A percentile compares a stretch with the other conserved stretches of the same genome.
Evolutionary conservation across 2,797 vertebrate genomes (phyloP).

Genomic region (Ptychadena robeensis): DNA sequence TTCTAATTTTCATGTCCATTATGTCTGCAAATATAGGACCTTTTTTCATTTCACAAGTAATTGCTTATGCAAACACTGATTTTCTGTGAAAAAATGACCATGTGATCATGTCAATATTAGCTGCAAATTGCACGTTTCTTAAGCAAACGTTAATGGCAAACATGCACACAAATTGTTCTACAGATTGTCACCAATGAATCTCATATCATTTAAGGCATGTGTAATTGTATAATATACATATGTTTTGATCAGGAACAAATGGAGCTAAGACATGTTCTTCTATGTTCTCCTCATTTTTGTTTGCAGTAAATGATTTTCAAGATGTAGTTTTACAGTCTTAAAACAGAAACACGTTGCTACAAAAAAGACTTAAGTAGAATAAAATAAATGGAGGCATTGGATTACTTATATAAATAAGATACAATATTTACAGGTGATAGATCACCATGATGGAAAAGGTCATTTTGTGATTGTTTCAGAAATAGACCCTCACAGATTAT

Average conservation of each 20-base stretch:
- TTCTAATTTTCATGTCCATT: conserved; percentile 12
- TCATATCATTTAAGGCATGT: not conserved
- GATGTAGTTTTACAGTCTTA: no score
- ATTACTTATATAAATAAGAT: no score
- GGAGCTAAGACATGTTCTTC: not conserved
- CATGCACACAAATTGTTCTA: not conserved
- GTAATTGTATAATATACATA: not conserved
- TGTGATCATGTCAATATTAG: conserved; percentile 13
- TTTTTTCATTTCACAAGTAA: not conserved
- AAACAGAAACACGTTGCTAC: no score
- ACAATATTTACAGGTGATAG: no score
- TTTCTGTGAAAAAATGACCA: not conserved
- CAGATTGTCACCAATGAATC: not conserved
- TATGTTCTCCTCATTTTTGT: not conserved
- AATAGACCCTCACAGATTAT: no score
- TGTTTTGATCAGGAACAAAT: not conserved
- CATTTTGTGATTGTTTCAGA: no score
- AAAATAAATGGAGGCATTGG: no score
- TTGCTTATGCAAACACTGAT: not conserved
- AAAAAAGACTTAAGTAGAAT: no score
- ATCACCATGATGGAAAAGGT: no score
- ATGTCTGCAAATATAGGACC: conserved; percentile 1
- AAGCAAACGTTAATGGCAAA: conserved; percentile 6
- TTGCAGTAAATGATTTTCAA: no score
- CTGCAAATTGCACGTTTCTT: not conserved